These are phyloP conservation scores for Notothenia coriiceps DNA, from an alignment of 2,113 vertebrate species.

Conservation along the genomic window DNA sequence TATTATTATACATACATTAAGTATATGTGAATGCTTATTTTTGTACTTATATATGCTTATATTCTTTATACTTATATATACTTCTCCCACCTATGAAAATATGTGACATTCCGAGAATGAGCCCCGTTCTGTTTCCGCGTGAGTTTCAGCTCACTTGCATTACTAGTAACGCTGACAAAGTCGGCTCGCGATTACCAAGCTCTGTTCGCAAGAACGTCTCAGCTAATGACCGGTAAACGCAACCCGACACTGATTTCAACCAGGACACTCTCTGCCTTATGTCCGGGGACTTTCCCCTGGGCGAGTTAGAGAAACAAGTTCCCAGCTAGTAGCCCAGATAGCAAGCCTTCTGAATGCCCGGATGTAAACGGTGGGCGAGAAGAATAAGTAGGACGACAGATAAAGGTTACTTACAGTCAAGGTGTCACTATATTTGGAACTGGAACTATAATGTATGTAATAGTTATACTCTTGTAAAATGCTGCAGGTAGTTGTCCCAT, in stretches of 20 bases:
- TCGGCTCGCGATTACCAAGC: conserved; percentile 33
- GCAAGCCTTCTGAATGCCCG: conserved; percentile 78
- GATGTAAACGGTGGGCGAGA: rapidly evolving
- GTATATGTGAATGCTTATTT: too few species aligned
- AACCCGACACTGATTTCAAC: not conserved
- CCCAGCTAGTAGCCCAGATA: conserved; percentile 67
- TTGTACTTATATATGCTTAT: too few species aligned
- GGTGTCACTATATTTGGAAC: not conserved
- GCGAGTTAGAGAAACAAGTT: conserved; percentile 12
- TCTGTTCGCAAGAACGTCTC: conserved; percentile 51
- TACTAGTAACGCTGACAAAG: conserved; percentile 56
- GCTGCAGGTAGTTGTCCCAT: rapidly evolving
- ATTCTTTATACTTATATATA: too few species aligned
- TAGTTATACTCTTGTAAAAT: not conserved
- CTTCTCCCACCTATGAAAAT: not conserved
- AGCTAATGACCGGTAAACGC: rapidly evolving
- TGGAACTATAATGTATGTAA: rapidly evolving
- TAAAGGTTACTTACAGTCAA: rapidly evolving
- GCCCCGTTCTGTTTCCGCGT: conserved; percentile 76
- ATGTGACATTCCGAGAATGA: conserved; percentile 77
- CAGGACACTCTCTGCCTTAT: conserved; percentile 68
- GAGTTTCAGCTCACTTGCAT: conserved; percentile 58
- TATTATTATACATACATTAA: too few species aligned
- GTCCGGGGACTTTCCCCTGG: conserved; percentile 83
- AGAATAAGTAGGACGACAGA: rapidly evolving